Evolutionary conservation across 2,113 vertebrate genomes (phyloP).

Genomic region (Shinisaurus crocodilurus): DNA sequence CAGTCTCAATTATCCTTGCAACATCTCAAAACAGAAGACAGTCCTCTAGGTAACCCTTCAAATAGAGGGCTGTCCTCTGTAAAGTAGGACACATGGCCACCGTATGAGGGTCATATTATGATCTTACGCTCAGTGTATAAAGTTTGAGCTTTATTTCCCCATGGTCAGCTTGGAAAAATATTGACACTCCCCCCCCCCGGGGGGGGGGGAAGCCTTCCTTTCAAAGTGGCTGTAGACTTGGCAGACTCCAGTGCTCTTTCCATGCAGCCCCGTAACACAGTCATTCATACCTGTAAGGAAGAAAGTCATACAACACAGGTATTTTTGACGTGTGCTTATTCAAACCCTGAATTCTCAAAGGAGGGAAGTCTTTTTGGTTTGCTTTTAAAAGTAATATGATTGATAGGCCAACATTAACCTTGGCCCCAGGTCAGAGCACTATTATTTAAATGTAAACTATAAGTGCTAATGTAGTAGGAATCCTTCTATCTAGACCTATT

Average conservation of each 20-base stretch:
- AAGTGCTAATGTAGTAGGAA: background rate
- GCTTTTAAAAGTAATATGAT: background rate
- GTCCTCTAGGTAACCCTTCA: background rate
- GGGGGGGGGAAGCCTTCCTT: background rate
- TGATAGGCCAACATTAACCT: background rate
- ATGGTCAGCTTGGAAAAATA: conserved; percentile 23
- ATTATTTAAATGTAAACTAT: accelerated
- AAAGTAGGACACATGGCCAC: background rate
- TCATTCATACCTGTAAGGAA: conserved; percentile 17
- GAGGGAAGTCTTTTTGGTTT: background rate
- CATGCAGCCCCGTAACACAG: background rate
- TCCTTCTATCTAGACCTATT: background rate
- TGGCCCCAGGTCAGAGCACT: background rate
- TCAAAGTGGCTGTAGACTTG: background rate
- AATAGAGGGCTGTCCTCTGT: background rate
- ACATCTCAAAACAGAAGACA: background rate
- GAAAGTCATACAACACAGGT: background rate
- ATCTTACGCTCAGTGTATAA: accelerated
- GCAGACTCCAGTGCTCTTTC: background rate
- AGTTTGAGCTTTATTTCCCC: background rate
- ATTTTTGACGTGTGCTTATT: background rate
- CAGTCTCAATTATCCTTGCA: background rate
- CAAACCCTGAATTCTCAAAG: background rate
- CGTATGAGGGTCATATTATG: background rate
- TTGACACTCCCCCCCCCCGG: background rate